These are phyloP conservation scores for Distichodus sexfasciatus DNA, from an alignment of 2,797 vertebrate genomes.

Conservation along the genomic window DNA sequence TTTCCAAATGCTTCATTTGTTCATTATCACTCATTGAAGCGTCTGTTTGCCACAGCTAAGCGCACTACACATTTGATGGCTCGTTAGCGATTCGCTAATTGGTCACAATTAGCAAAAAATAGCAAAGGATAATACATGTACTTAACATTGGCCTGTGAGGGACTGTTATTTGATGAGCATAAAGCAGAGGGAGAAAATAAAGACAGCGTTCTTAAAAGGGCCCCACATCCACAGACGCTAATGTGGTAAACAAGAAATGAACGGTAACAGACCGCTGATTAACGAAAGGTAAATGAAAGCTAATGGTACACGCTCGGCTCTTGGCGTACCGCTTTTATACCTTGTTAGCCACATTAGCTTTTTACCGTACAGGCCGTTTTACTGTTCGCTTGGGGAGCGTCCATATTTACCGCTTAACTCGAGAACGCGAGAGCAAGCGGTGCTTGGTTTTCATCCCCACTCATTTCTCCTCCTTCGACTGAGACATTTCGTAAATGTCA, in stretches of 20 bases:
- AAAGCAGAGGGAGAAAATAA: slow-evolving; percentile 16
- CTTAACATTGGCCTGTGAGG: slow-evolving; percentile 23
- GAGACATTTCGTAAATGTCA: slow-evolving; percentile 43
- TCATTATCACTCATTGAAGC: slow-evolving; percentile 17
- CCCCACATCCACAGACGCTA: no score
- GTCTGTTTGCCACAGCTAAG: slow-evolving; percentile 20
- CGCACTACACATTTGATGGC: slow-evolving; percentile 29
- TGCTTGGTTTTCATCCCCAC: slow-evolving; percentile 18
- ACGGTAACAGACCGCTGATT: no score
- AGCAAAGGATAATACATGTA: slow-evolving; percentile 32
- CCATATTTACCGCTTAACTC: neutral
- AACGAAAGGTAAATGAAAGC: no score
- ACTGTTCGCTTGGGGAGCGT: slow-evolving; percentile 26
- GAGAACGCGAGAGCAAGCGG: neutral
- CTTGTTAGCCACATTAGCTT: no score
- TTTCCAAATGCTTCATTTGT: slow-evolving; percentile 14
- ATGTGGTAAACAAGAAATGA: no score
- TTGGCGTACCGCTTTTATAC: no score
- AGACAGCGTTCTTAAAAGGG: slow-evolving; percentile 9
- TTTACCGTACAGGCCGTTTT: no score
- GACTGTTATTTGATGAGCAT: slow-evolving; percentile 29
- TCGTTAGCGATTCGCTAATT: slow-evolving; percentile 47
- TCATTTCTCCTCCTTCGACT: no score
- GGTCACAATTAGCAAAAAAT: slow-evolving; percentile 18
- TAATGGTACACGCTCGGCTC: no score